Evolutionary conservation across 2,797 vertebrate genomes (phyloP).

Genomic region (Pempheris klunzingeri): DNA sequence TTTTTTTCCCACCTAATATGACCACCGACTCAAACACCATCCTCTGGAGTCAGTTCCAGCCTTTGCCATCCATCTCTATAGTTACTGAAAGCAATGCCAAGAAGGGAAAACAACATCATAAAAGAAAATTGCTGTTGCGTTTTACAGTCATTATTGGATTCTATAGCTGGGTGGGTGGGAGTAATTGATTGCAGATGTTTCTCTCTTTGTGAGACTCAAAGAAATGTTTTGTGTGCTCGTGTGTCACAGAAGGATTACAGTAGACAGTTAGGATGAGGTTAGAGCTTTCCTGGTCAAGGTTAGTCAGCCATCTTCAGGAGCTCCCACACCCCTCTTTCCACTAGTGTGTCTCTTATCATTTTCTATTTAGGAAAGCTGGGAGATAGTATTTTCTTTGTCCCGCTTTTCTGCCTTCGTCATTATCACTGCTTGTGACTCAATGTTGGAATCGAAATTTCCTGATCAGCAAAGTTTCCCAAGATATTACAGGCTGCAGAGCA

Average conservation of each 20-base stretch:
- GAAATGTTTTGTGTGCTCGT: conserved; percentile 65
- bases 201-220: conserved; percentile 62
- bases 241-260: conserved; percentile 60
- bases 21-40: conserved; percentile 25
- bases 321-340: conserved; percentile 46
- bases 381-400: conserved; percentile 30
- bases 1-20: background rate
- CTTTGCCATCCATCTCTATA: conserved; percentile 65
- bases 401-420: background rate
- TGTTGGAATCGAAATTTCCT: background rate
- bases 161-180: conserved; percentile 74
- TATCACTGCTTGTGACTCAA: conserved; percentile 22
- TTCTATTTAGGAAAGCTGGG: conserved; percentile 13
- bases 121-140: conserved; percentile 72
- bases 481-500: background rate
- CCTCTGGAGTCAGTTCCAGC: conserved; percentile 27
- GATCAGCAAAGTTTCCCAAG: conserved; percentile 1
- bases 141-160: conserved; percentile 77
- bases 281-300: conserved; percentile 62
- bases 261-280: conserved; percentile 65
- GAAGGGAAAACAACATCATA: conserved; percentile 78
- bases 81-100: conserved; percentile 66
- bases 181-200: conserved; percentile 80
- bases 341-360: conserved; percentile 47
- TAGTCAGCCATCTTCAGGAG: conserved; percentile 60